Percentiles rank a stretch among this genome's conserved stretches.
Conservation (phyloP, 2,113 vertebrate genomes). For the Lagopus muta region DNA sequence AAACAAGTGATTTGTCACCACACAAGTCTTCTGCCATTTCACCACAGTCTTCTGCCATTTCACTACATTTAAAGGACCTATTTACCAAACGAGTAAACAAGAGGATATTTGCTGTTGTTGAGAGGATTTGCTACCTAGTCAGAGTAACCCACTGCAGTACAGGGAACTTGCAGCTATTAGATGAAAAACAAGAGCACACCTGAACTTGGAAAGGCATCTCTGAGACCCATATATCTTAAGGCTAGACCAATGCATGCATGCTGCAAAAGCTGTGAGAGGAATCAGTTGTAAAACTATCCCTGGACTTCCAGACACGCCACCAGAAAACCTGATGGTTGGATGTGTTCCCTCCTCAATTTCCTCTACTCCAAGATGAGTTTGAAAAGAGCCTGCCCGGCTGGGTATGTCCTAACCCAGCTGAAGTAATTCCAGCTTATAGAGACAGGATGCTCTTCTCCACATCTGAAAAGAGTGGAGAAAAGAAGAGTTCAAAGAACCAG, state of each 20-base stretch:
- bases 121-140: background rate
- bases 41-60: background rate
- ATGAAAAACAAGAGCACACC: background rate
- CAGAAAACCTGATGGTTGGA: background rate
- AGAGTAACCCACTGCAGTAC: background rate
- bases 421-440: background rate
- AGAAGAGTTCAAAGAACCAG: background rate
- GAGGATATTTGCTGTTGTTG: background rate
- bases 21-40: background rate
- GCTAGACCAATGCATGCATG: rapidly evolving
- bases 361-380: background rate
- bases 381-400: background rate
- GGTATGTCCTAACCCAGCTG: background rate
- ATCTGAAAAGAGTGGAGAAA: background rate
- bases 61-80: background rate
- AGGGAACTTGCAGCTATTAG: background rate
- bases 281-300: background rate
- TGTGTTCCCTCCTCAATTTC: background rate
- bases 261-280: background rate
- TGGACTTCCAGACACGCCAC: background rate
- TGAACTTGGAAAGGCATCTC: background rate
- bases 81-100: background rate
- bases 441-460: background rate
- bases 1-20: background rate
- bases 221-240: background rate